Base-by-base conservation (phyloP, 30 jellyfish, hydroid and myxozoan species). In the Cassiopea andromeda region DNA sequence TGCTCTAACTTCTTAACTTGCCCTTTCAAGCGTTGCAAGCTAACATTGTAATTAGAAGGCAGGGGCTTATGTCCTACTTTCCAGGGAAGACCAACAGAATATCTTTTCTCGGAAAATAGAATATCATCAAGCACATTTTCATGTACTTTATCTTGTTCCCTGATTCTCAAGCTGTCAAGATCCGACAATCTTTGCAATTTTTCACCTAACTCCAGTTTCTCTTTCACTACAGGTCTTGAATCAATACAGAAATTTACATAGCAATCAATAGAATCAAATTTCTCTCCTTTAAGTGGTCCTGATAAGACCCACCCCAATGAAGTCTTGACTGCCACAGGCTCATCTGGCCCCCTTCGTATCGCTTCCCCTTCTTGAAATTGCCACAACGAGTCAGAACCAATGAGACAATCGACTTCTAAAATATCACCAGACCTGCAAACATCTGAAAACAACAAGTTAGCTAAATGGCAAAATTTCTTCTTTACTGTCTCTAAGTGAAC, bases 51-150 rank as follows among this genome's bases (percentile, higher is more conserved):
- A 70, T 88, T 88, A 13, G 85, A 27, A 46, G 95, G 95, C 70
- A 78, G 48, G 48, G 95, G 95, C 19, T 71, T 59, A 71, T 88
- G 91, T 49, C 95, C 95, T 19, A 77, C 86, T 75, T 88, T 88
- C 95, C 95, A 88, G n/a, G 95, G 95, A 27, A 88, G 66, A 66
- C 75, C 69, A 38, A 88, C 90, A 46, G 90, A 77, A 88, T 88
- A 88, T 48, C 95, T 69, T 58, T 80, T 45, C 95, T 27, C 90
- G 66, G 91, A 67, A 72, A 88, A 88, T 13, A 38, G 46, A 46
- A 88, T 71, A 46, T 79, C 78, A 59, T 88, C 95, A 66, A 88
- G 66, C 10, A 88, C 69, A 46, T 44, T 44, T 67, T 79, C 85
- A 88, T 88, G 87, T 44, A 69, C 95, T 43, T 79, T 82, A 46